Percentiles rank a stretch among this genome's conserved stretches.
Conservation (phyloP, 1,140 invertebrate species). For the Drosophila orosa region DNA sequence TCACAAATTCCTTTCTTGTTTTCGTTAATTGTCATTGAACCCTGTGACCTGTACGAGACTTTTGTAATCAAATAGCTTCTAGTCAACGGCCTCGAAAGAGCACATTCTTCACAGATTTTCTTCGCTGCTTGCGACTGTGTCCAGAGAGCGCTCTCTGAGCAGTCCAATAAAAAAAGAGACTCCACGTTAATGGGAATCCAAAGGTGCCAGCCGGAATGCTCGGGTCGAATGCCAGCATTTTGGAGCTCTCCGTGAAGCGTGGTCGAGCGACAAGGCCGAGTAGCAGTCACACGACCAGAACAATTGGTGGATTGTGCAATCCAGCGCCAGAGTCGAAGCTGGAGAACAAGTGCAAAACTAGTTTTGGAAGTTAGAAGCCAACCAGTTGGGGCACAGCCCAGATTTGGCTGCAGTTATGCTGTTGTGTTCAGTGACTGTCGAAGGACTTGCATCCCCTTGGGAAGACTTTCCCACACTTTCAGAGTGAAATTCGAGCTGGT, state of each 20-base stretch:
- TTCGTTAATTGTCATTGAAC: constrained; percentile 52
- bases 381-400: neutral
- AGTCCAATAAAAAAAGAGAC: constrained; percentile 4
- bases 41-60: constrained; percentile 43
- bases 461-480: constrained; percentile 13
- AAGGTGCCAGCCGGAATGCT: constrained; percentile 20
- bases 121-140: neutral
- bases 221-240: constrained; percentile 5
- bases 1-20: neutral
- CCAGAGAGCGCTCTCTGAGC: neutral
- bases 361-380: constrained; percentile 3
- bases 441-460: constrained; percentile 2
- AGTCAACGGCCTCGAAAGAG: neutral
- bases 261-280: constrained; percentile 8
- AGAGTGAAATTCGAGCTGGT: constrained; percentile 15
- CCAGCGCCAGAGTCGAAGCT: neutral
- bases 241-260: neutral
- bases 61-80: constrained; percentile 30
- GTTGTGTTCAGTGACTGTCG: neutral
- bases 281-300: constrained; percentile 11
- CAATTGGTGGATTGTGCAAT: constrained; percentile 23
- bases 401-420: neutral
- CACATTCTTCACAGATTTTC: constrained; percentile 20
- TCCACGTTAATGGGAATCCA: neutral
- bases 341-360: constrained; percentile 14